A percentile compares a stretch with the other conserved stretches of the same genome.
Conservation (phyloP, 2,797 vertebrate genomes). For the Erithacus rubecula region DNA sequence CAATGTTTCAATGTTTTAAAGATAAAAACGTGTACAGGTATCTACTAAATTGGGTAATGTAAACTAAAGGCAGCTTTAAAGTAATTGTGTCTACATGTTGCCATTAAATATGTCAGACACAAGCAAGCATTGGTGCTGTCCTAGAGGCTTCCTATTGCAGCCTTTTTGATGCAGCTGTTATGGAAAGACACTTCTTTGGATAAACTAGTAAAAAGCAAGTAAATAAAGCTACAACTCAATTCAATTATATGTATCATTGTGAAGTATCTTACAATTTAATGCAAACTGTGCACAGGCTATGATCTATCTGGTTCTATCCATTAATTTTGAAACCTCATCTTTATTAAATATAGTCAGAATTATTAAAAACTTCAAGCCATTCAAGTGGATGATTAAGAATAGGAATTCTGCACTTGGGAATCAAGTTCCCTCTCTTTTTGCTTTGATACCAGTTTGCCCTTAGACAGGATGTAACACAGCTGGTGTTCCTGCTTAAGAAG, state of each 20-base stretch:
- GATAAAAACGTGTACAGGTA: not conserved
- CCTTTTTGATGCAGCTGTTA: not conserved
- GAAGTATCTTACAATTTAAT: not conserved
- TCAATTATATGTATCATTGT: not conserved
- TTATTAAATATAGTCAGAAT: not conserved
- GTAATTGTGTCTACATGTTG: not conserved
- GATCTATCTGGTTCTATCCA: not conserved
- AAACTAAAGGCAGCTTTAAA: not conserved
- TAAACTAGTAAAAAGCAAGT: not conserved
- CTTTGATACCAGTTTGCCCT: not conserved
- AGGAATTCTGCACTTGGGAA: not conserved
- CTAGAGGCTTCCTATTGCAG: not conserved
- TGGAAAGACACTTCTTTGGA: not conserved
- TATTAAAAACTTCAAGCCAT: not conserved
- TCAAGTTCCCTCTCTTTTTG: not conserved
- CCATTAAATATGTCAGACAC: not conserved
- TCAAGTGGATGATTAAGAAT: not conserved
- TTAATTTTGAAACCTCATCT: not conserved
- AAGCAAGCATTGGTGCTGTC: not conserved
- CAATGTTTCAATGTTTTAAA: not conserved
- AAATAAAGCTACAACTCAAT: not conserved
- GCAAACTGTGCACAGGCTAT: not conserved
- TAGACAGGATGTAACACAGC: not conserved
- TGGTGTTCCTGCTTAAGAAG: not conserved
- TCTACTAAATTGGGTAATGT: not conserved